These are phyloP conservation scores for Isichthys henryi DNA, from an alignment of 2,113 vertebrate genomes.

Conservation along the genomic window DNA sequence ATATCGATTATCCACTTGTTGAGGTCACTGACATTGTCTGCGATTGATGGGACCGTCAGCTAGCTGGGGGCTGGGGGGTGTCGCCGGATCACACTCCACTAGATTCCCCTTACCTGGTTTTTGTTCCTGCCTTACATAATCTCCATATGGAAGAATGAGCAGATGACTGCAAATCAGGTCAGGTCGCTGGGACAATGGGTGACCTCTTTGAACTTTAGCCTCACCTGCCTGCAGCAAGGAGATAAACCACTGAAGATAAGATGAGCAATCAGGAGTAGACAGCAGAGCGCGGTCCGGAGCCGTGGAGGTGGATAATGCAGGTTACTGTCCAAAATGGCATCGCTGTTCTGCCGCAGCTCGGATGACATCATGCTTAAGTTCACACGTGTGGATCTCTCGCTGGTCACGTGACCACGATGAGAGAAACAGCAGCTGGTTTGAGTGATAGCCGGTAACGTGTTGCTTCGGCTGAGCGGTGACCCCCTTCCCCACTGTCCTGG, in stretches of 20 bases:
- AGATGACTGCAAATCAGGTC: not conserved
- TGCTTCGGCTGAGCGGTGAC: not conserved
- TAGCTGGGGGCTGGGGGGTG: not conserved
- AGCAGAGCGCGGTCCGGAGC: not conserved
- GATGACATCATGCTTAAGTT: not conserved
- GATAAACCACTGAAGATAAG: slow-evolving; percentile 19
- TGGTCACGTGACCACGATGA: too few species aligned
- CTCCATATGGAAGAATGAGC: slow-evolving; percentile 24
- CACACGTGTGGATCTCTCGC: not conserved
- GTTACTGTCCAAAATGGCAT: not conserved
- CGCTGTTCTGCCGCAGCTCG: not conserved
- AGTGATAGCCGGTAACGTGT: not conserved
- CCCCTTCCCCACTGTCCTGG: not conserved
- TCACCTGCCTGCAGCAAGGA: slow-evolving; percentile 27
- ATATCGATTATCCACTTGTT: not conserved
- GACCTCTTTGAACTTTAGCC: slow-evolving; percentile 27
- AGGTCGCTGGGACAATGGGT: slow-evolving; percentile 25
- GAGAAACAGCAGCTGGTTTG: not conserved
- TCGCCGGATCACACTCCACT: not conserved
- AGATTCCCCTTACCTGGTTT: not conserved
- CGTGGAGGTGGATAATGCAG: not conserved
- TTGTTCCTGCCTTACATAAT: not conserved
- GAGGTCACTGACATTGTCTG: not conserved
- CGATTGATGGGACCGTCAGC: not conserved
- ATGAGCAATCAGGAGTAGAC: not conserved